Evolutionary conservation across 2,888 invertebrate genomes (phyloP), one percentile per base, ranked within the genome.

Genomic region (Apantesis nais): DNA sequence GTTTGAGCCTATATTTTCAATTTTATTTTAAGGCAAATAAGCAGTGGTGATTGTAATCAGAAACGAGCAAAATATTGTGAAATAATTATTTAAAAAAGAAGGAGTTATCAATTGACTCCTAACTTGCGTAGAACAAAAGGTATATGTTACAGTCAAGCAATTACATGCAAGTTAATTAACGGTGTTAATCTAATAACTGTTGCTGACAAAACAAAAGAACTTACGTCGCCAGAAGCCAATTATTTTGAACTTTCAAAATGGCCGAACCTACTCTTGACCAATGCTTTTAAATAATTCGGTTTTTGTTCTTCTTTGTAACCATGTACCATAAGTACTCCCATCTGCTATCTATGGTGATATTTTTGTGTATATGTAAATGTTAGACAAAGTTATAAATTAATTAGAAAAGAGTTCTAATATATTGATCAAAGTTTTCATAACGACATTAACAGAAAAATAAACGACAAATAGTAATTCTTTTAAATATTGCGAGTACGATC

Each of bases 111-210:
- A 48, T 48, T 7, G 2, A 7, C 44, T 48, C 22, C 7, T 48
- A 22, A 48, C 19, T 0, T 48, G 5, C 19, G 44, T 48, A 48
- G 7, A 48, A 29, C 5, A 12, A 55, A 55, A 58, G 1, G 16
- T 55, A 12, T 58, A 58, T 29, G 29, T 29, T 1, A 58, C 29
- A 58, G 5, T 29, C 29, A n/a, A n/a, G n/a, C n/a, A 34, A 66
- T 55, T 55, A 55, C 25, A 39, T 25, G 11, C 19, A 37, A 44
- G 48, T 52, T 25, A n/a, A n/a, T n/a, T n/a, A n/a, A 55, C 37
- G 25, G 65, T 66, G 63, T 61, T 60, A 72, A 66, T 52, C 67
- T 55, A 78, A 70, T 74, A 79, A 76, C 73, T 66, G 72, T 76
- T 76, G 70, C 74, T 70, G 52, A 70, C 73, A 37, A 58, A 66